These are phyloP conservation scores for Hippocampus guttulatus DNA, from an alignment of 2,113 vertebrate species.

Conservation along the genomic window DNA sequence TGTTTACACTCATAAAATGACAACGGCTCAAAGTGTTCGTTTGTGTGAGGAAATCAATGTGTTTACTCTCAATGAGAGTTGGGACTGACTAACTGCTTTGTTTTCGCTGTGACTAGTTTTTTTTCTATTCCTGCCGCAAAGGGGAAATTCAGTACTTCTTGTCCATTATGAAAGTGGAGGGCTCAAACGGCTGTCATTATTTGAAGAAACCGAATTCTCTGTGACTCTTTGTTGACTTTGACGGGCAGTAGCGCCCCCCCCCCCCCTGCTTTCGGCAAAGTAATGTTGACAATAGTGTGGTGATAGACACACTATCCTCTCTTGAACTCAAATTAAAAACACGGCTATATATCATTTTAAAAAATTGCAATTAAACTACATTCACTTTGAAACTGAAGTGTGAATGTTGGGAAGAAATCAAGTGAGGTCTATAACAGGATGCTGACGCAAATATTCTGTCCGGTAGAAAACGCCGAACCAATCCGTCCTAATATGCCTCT, in stretches of 20 bases:
- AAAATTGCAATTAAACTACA: too few relatives aligned
- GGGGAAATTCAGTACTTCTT: not conserved
- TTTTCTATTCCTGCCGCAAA: not conserved
- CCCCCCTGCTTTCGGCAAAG: not conserved
- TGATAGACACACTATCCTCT: not conserved
- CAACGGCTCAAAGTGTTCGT: not conserved
- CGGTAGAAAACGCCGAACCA: not conserved
- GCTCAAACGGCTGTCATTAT: constrained; percentile 32
- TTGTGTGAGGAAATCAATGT: not conserved
- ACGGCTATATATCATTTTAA: not conserved
- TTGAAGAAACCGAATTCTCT: constrained; percentile 17
- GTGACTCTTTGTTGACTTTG: constrained; percentile 8
- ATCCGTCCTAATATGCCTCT: not conserved
- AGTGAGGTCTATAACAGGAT: not conserved
- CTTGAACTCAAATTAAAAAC: not conserved
- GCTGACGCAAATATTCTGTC: not conserved
- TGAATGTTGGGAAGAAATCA: too few relatives aligned
- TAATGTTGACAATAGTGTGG: not conserved
- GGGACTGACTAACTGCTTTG: not conserved
- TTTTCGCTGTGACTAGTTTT: not conserved
- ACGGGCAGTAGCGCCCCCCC: not conserved
- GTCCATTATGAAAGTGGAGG: constrained; percentile 24
- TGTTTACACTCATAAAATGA: constrained; percentile 30
- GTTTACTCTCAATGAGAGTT: not conserved
- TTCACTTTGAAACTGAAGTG: too few relatives aligned